Base-by-base conservation (phyloP, 2,888 invertebrate species). In the Bellardia pandia region DNA sequence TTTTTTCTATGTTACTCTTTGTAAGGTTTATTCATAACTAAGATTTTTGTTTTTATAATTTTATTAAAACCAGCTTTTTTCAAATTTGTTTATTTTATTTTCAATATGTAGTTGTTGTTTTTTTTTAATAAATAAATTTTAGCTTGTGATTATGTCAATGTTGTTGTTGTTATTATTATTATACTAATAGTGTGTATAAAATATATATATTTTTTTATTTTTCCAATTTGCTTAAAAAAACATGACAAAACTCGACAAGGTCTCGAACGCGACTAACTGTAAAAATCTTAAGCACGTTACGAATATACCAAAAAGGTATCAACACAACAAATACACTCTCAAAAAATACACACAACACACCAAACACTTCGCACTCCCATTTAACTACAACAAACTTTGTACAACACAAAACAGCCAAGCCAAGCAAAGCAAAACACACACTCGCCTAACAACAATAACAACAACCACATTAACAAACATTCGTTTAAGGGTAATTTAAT, bases 191-290 rank as follows among this genome's bases (percentile, higher is more conserved):
- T 71, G 79, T 60, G 16, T 81, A 78, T 79, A 75, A 71, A 84
- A 83, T 83, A 76, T 62, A 69, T 74, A 75, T 75, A 48, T 78
- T 85, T 51, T 23, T 23, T 23, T 23, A 23, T 23, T 23, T 45
- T 75, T 76, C 74, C 56, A 74, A 71, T 89, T 86, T 88, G 81
- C 53, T 85, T 23, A 33, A 71, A 71, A 40, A 90, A 93, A 93
- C 91, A 93, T 93, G 93, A 93, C 93, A 93, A 93, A 93, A 92
- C 93, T 93, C 93, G 92, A 92, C 93, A 93, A 93, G 93, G 93
- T 93, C 93, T 93, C 92, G 92, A 93, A 93, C 92, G 93, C 93
- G 93, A 93, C 93, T 93, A 93, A 93, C 93, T 93, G 93, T 93
- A 93, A 93, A 92, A 92, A 90, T 92, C 91, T 91, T 90, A 90